These are phyloP conservation scores for Pycnonotus jocosus DNA, from an alignment of 2,113 vertebrate species.

Conservation along the genomic window DNA sequence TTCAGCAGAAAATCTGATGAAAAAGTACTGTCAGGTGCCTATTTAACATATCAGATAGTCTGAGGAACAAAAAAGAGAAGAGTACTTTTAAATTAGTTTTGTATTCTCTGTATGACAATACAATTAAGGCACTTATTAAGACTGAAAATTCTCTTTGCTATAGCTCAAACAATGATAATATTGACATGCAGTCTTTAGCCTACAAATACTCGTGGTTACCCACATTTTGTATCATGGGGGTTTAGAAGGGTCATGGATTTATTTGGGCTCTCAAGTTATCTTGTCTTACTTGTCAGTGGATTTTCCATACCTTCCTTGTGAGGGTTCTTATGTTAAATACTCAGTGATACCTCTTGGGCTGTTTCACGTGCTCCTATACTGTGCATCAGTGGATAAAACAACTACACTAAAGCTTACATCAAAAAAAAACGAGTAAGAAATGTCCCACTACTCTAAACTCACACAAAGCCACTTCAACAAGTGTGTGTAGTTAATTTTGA, in stretches of 20 bases:
- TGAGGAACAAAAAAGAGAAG: not conserved
- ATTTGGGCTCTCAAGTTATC: not conserved
- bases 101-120: not conserved
- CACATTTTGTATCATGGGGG: not conserved
- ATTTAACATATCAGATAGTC: not conserved
- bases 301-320: not conserved
- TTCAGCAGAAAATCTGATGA: not conserved
- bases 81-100: not conserved
- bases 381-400: not conserved
- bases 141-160: not conserved
- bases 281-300: not conserved
- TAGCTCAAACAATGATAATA: not conserved
- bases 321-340: not conserved
- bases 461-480: not conserved
- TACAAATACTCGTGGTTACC: not conserved
- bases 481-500: not conserved
- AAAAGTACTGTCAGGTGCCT: slow-evolving; percentile 9
- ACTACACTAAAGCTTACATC: not conserved
- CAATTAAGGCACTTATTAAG: not conserved
- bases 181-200: not conserved
- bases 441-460: not conserved
- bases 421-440: not conserved
- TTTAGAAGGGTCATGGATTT: not conserved
- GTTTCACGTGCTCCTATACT: not conserved
- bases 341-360: not conserved